phyloP scores from a whole-genome alignment of 2,113 vertebrate genomes.

The Atherinomorus stipes region DNA sequence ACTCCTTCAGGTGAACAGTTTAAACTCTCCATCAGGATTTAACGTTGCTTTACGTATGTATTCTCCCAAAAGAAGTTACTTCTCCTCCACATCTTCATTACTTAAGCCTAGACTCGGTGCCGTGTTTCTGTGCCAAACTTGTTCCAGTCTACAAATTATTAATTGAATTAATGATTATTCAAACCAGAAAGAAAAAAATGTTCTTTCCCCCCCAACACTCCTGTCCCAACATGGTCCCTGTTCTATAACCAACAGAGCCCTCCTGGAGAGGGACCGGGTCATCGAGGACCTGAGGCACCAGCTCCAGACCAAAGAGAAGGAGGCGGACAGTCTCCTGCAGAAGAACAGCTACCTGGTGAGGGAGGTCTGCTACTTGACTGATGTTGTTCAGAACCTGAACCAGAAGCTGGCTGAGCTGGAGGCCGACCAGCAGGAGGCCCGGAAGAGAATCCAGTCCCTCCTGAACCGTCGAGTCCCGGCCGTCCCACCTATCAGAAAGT shows the following conservation, averaged over 20 bases:
- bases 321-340: slow-evolving; percentile 59
- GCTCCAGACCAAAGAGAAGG: slow-evolving; percentile 65
- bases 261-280: slow-evolving; percentile 65
- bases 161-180: no score
- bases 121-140: no score
- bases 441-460: slow-evolving; percentile 64
- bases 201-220: no score
- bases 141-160: no score
- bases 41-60: no score
- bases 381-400: slow-evolving; percentile 62
- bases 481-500: not conserved
- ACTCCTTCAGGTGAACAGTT: slow-evolving; percentile 71
- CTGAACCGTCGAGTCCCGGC: slow-evolving; percentile 16
- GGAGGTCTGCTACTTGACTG: slow-evolving; percentile 55
- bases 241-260: slow-evolving; percentile 61
- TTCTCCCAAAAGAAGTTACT: no score
- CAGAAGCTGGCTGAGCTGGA: slow-evolving; percentile 70
- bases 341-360: slow-evolving; percentile 66
- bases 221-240: no score
- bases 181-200: no score
- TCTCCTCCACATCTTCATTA: no score
- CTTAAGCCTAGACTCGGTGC: no score
- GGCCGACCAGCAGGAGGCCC: slow-evolving; percentile 61
- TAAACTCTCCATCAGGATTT: no score
- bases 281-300: slow-evolving; percentile 70